These are phyloP conservation scores for Myxocyprinus asiaticus DNA, from an alignment of 2,113 vertebrate genomes.

Conservation along the genomic window DNA sequence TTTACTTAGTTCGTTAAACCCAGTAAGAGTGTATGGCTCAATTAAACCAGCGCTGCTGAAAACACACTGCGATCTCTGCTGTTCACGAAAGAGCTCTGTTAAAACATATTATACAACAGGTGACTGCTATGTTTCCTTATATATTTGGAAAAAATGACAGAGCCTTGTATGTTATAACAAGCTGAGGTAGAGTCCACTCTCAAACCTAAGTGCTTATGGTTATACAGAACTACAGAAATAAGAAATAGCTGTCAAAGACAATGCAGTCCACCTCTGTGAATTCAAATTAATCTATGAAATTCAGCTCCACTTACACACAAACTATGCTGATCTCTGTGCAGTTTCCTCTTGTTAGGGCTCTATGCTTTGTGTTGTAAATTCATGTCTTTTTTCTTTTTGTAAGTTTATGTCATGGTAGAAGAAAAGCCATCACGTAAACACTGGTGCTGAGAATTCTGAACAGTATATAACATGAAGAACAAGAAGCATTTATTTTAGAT, in stretches of 20 bases:
- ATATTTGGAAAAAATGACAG: neutral
- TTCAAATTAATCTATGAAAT: conserved; percentile 11
- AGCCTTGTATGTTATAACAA: conserved; percentile 6
- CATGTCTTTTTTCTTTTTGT: conserved; percentile 7
- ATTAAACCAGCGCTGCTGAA: conserved; percentile 26
- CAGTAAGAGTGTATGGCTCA: conserved; percentile 44
- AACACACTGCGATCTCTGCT: neutral
- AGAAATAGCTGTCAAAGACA: conserved; percentile 1
- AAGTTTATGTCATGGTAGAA: conserved; percentile 45
- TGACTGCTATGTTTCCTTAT: neutral
- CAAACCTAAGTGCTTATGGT: conserved; percentile 4
- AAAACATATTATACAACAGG: neutral
- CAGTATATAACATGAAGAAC: conserved; percentile 15
- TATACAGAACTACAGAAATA: neutral
- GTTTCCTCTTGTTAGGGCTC: neutral
- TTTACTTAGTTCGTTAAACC: conserved; percentile 43
- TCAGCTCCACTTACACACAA: conserved; percentile 10
- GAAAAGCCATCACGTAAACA: conserved; percentile 40
- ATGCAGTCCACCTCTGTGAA: conserved; percentile 1
- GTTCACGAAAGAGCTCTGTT: neutral
- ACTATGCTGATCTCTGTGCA: neutral
- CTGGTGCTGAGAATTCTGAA: conserved; percentile 27
- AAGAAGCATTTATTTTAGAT: neutral
- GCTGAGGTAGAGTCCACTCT: neutral
- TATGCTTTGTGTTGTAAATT: conserved; percentile 22